Evolutionary conservation across 2,797 vertebrate species (phyloP).

Genomic region (Sebastes aleutianus): DNA sequence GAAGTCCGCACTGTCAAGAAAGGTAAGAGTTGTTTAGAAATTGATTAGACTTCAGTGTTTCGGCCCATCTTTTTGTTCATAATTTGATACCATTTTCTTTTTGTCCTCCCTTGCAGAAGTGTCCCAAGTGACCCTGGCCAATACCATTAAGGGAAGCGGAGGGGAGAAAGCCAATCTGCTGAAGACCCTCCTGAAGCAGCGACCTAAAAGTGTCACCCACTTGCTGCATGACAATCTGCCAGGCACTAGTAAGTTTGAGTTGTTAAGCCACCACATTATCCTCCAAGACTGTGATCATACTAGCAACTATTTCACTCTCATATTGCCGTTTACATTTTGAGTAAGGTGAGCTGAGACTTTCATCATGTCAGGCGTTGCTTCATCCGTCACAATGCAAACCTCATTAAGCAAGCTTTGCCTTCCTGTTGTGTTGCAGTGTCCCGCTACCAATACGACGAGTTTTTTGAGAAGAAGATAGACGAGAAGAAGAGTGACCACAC

Average conservation of each 20-base stretch:
- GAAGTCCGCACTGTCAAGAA: conserved; percentile 89
- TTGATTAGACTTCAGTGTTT: neutral
- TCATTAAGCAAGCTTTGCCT: conserved; percentile 24
- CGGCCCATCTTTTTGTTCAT: neutral
- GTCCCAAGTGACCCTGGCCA: conserved; percentile 67
- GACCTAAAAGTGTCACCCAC: conserved; percentile 90
- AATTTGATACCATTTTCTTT: neutral
- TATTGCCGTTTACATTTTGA: too few species aligned
- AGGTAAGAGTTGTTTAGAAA: conserved; percentile 75
- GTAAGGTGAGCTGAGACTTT: neutral
- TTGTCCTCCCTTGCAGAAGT: conserved; percentile 74
- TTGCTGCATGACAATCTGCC: conserved; percentile 96
- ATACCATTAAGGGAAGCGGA: conserved; percentile 36
- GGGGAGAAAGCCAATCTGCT: conserved; percentile 77
- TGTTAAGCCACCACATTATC: too few species aligned
- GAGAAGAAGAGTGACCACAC: conserved; percentile 91
- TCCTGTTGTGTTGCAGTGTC: conserved; percentile 78
- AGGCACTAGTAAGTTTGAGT: conserved; percentile 80
- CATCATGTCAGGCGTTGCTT: conserved; percentile 3
- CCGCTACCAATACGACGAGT: conserved; percentile 92
- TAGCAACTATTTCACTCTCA: too few species aligned
- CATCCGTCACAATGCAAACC: neutral
- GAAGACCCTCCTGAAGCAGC: conserved; percentile 89
- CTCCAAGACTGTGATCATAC: too few species aligned
- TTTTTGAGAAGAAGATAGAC: conserved; percentile 86